Evolutionary conservation across 1,140 invertebrate genomes (phyloP).

Genomic region (Pentalonia nigronervosa): DNA sequence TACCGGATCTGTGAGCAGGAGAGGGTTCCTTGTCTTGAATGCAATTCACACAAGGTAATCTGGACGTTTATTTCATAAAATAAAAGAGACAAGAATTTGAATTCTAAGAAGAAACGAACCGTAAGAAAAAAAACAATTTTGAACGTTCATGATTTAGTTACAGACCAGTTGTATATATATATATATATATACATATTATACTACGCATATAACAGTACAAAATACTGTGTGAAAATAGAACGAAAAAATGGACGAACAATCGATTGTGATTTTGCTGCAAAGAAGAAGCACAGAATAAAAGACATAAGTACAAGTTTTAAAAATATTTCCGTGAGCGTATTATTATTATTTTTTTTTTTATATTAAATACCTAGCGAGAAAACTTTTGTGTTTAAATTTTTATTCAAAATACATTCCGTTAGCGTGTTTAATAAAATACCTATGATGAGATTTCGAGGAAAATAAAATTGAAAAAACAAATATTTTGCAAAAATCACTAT

Average conservation of each 20-base stretch:
- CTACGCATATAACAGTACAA: not conserved
- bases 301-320: not conserved
- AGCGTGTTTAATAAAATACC: not conserved
- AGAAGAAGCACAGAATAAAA: not conserved
- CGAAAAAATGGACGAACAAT: not conserved
- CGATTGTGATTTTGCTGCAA: not conserved
- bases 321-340: not conserved
- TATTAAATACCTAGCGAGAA: not conserved
- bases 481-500: not conserved
- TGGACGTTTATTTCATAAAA: not conserved
- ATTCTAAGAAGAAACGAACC: not conserved
- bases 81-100: not conserved
- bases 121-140: not conserved
- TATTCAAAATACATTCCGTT: not conserved
- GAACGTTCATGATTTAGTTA: not conserved
- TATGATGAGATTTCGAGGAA: not conserved
- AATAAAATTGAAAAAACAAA: not conserved
- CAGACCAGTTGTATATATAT: not conserved
- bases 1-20: not conserved
- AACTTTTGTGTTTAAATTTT: not conserved
- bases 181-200: too few species aligned
- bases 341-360: not conserved
- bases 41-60: not conserved
- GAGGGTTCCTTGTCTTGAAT: not conserved
- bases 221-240: not conserved